Percentiles rank a stretch among this genome's conserved stretches.
phyloP scores from a whole-genome alignment of 2,113 vertebrate species.

The Phalacrocorax brasilianus region DNA sequence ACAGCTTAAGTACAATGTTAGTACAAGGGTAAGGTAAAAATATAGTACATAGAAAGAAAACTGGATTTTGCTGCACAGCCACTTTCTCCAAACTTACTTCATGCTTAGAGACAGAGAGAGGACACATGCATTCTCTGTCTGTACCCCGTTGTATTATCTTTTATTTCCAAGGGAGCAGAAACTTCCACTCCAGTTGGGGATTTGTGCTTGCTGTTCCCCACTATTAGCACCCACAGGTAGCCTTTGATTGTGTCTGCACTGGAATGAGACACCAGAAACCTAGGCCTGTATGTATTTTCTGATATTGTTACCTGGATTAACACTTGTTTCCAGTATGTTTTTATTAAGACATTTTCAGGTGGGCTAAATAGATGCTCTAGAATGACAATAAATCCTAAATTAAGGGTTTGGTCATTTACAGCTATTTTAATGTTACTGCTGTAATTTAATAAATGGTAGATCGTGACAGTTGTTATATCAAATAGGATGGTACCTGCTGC shows the following conservation, averaged over 20 bases:
- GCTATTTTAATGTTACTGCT: not conserved
- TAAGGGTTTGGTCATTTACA: not conserved
- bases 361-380: not conserved
- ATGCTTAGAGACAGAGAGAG: not conserved
- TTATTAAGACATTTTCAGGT: not conserved
- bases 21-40: not conserved
- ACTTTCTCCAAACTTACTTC: not conserved
- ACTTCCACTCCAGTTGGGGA: not conserved
- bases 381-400: not conserved
- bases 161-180: not conserved
- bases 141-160: not conserved
- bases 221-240: not conserved
- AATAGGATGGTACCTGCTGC: not conserved
- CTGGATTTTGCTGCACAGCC: not conserved
- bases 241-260: not conserved
- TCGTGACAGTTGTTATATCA: not conserved
- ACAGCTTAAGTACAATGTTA: not conserved
- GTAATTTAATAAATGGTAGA: not conserved
- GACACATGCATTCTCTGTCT: not conserved
- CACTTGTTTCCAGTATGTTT: not conserved
- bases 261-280: not conserved
- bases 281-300: not conserved
- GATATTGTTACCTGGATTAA: not conserved
- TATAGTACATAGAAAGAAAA: not conserved
- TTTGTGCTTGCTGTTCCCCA: not conserved